Base-by-base conservation (phyloP, 1,140 invertebrate genomes). In the Papilio polytes region DNA sequence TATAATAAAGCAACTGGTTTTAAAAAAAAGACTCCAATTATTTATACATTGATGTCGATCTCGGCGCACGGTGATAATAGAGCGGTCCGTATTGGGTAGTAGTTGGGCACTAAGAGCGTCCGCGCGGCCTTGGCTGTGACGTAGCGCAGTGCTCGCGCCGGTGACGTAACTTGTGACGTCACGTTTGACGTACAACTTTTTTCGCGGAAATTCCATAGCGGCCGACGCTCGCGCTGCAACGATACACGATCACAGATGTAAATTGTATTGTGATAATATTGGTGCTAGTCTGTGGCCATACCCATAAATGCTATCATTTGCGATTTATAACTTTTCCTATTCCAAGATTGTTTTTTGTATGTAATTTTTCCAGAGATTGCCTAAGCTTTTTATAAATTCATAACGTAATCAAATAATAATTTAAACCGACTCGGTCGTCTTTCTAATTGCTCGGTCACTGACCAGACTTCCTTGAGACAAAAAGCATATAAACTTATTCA, bases 121-220 rank as follows among this genome's bases (percentile, higher is more conserved):
- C 22, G 77, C 66, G 85, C 88, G 92, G 88, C 91, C 91, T 94
- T 92, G 92, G 74, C 80, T 70, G 86, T 91, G 88, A 88, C 88
- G 91, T 91, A 81, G 84, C 82, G 85, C 82, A 81, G 84, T 85
- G 84, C 84, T 80, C 85, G 84, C 72, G 51, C 78, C 76, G 44
- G 46, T 70, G 63, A 70, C 63, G 26, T 70, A 51, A 63, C 78
- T 22, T 56, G 86, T 92, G 91, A 88, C 89, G 92, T 90, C 86
- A 76, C 87, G 84, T 88, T 87, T 94, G 92, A 94, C 91, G 92
- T 89, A 85, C 84, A 80, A 80, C 80, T 88, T 92, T 92, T 94
- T 94, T 94, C 92, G 92, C 93, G 92, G 92, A 94, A 94, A 93
- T 92, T 94, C 92, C 92, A 83, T 72, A 79, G 88, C 88, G 92